Percentiles rank a stretch among this genome's conserved stretches.
These are phyloP conservation scores for Lathronympha strigana DNA, from an alignment of 2,888 invertebrate genomes.

Conservation along the genomic window DNA sequence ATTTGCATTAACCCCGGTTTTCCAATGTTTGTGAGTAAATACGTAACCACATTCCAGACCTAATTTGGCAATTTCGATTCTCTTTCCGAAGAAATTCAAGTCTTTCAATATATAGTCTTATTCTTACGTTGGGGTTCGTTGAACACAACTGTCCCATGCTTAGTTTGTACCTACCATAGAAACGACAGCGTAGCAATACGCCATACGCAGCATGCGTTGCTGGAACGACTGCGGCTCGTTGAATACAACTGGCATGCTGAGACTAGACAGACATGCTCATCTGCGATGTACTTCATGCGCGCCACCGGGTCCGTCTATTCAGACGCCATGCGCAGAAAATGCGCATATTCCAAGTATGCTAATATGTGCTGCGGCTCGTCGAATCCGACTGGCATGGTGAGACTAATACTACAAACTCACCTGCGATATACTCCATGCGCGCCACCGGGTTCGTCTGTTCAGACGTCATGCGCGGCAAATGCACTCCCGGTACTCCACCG, in stretches of 20 bases:
- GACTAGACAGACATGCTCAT: constrained; percentile 57
- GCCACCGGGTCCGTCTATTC: constrained; percentile 90
- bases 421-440: constrained; percentile 90
- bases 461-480: constrained; percentile 88
- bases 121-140: no score
- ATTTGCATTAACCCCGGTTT: no score
- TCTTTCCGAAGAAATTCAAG: no score
- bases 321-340: constrained; percentile 89
- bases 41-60: no score
- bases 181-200: no score
- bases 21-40: no score
- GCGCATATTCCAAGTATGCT: constrained; percentile 96
- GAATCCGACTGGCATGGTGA: constrained; percentile 93
- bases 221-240: constrained; percentile 61
- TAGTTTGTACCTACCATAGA: no score
- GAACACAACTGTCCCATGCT: no score
- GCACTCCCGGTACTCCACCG: constrained; percentile 95
- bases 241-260: not conserved
- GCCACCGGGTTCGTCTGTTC: constrained; percentile 90
- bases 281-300: constrained; percentile 91
- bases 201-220: constrained; percentile 91
- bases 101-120: no score
- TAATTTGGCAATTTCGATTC: no score
- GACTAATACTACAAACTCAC: constrained; percentile 57
- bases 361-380: constrained; percentile 97